These are phyloP conservation scores for Hyles euphorbiae DNA, from an alignment of 1,140 invertebrate species.

Conservation along the genomic window DNA sequence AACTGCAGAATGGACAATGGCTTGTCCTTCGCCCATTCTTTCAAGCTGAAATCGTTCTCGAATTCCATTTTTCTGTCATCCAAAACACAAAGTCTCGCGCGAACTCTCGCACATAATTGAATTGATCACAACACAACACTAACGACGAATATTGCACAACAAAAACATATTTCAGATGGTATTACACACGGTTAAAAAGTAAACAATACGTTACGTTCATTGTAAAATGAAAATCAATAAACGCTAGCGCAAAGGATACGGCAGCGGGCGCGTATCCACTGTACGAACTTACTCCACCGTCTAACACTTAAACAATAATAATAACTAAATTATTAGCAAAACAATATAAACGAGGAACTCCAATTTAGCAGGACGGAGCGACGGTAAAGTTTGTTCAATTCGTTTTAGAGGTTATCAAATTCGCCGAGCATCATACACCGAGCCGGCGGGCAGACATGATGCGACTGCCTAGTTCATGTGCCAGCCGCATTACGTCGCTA, in stretches of 20 bases:
- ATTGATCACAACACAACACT: slow-evolving; percentile 62
- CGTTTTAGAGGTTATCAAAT: slow-evolving; percentile 59
- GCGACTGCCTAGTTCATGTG: slow-evolving; percentile 66
- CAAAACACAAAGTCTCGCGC: slow-evolving; percentile 68
- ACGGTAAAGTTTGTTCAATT: slow-evolving; percentile 41
- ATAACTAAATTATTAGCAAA: slow-evolving; percentile 41
- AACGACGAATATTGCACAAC: slow-evolving; percentile 52
- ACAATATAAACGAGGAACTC: slow-evolving; percentile 43
- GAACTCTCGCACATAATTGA: slow-evolving; percentile 70
- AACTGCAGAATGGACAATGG: slow-evolving; percentile 96
- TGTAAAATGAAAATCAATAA: slow-evolving; percentile 73
- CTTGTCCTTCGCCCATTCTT: slow-evolving; percentile 97
- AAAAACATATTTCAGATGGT: slow-evolving; percentile 43
- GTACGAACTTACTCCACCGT: slow-evolving; percentile 28
- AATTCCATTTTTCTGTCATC: slow-evolving; percentile 84
- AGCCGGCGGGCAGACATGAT: slow-evolving; percentile 69
- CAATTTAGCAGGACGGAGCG: slow-evolving; percentile 53
- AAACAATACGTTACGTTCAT: slow-evolving; percentile 71
- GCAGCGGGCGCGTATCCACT: slow-evolving; percentile 46
- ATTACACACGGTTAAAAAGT: slow-evolving; percentile 60
- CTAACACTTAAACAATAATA: slow-evolving; percentile 34
- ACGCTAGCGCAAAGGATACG: slow-evolving; percentile 49
- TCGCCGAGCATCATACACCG: slow-evolving; percentile 57
- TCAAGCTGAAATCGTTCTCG: slow-evolving; percentile 88
- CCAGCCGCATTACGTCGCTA: slow-evolving; percentile 49